A percentile compares a stretch with the other conserved stretches of the same genome.
phyloP scores from a whole-genome alignment of 1,140 invertebrate species.

The Brachionus sp. region DNA sequence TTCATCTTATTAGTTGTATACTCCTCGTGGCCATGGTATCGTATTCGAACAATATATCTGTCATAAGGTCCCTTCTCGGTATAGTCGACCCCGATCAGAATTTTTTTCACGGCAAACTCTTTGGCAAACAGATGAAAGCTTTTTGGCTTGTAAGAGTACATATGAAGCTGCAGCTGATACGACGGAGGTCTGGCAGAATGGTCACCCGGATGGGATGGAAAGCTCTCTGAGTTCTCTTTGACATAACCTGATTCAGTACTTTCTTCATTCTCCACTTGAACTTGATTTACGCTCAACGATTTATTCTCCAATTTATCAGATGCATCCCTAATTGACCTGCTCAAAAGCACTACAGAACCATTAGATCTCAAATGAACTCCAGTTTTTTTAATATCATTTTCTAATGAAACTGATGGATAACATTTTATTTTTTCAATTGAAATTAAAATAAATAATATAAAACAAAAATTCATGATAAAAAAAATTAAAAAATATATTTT shows the following conservation, averaged over 20 bases:
- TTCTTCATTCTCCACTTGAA: not conserved
- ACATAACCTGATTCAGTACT: not conserved
- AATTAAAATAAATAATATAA: not conserved
- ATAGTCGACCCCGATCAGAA: not conserved
- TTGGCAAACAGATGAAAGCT: not conserved
- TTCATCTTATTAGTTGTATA: constrained; percentile 23
- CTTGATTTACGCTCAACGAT: not conserved
- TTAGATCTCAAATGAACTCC: not conserved
- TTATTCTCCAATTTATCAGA: not conserved
- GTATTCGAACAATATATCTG: not conserved
- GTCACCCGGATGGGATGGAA: not conserved
- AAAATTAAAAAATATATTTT: not conserved
- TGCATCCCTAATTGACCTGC: not conserved
- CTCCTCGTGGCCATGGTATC: constrained; percentile 28
- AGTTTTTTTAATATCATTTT: not conserved
- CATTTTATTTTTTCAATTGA: not conserved
- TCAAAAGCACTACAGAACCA: not conserved
- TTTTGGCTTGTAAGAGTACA: not conserved
- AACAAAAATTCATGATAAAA: not conserved
- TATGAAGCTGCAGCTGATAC: not conserved
- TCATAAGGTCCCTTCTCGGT: not conserved
- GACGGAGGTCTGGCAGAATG: not conserved
- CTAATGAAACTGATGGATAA: not conserved
- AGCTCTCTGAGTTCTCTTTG: not conserved
- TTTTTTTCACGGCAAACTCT: constrained; percentile 11